Evolutionary conservation across 2,797 vertebrate genomes (phyloP), one percentile per base, ranked within the genome.

Genomic region (Rhinatrema bivittatum): DNA sequence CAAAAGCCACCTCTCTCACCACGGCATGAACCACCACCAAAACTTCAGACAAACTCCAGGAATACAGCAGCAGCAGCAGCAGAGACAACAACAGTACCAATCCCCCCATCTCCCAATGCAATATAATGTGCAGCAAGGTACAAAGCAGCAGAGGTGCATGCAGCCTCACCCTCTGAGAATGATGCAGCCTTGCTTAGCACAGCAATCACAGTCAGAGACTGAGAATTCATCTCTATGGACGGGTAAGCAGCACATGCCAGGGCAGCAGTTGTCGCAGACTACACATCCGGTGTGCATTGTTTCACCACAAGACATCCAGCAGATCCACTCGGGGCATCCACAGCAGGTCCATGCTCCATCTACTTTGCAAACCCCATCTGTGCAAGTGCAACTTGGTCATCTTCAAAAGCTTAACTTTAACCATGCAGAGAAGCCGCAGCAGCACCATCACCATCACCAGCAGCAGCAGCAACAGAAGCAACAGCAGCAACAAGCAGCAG

Each of bases 311-410:
- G 77, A 74, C 11, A 45, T 39, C 29, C 67, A 62, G 20, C 70
- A 65, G 38, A 23, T 25, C 19, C 58, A 72, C 35, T 48, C 36
- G 2, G 61, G 59, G 18, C 71, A 74, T 2, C 44, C 71, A 25
- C 68, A 62, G 49, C 74, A 52, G 34, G 63, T 31, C 33, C 69
- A 39, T 31, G 60, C 74, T 5, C 87, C 77, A 20, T 29, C 66
- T 20, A 3, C 68, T 36, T 11, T 72, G 50, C 69, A 74, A 53
- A 7, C 67, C 17, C 29, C 90, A 39, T 32, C 69, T 15, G 47
- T 75, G 29, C 79, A 78, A 48, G 66, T 70, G 42, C 84, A 81
- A 20, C 65, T 76, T 3, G 65, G 73, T 19, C 78, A 79, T 7
- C 61, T 73, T 18, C 69, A 85, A 61, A 74, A 76, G 42, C 50